These are phyloP conservation scores for Emmelina monodactyla DNA, from an alignment of 2,888 invertebrate species.

Conservation along the genomic window DNA sequence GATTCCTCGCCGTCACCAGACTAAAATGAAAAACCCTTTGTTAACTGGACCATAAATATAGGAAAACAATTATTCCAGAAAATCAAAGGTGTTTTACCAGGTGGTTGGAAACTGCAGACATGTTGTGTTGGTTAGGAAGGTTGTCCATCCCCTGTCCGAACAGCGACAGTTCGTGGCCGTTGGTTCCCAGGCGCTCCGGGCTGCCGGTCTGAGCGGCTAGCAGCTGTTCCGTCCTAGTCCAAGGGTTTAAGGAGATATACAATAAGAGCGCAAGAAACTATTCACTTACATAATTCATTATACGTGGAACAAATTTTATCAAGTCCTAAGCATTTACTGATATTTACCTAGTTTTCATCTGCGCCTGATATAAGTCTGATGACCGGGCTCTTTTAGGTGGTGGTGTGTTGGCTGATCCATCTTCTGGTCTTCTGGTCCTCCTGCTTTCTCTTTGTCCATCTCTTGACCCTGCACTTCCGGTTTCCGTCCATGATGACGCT, in stretches of 20 bases:
- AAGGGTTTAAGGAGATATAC: too few relatives aligned
- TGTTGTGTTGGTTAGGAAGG: too few relatives aligned
- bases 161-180: conserved; percentile 74
- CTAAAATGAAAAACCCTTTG: too few relatives aligned
- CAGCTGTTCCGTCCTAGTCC: conserved; percentile 58
- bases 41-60: too few relatives aligned
- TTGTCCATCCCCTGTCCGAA: conserved; percentile 65
- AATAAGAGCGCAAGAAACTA: too few relatives aligned
- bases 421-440: conserved; percentile 61
- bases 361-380: conserved; percentile 72
- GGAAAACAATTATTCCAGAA: too few relatives aligned
- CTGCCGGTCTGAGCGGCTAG: conserved; percentile 54
- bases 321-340: too few relatives aligned
- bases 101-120: too few relatives aligned
- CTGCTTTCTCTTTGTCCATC: conserved; percentile 47
- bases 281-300: too few relatives aligned
- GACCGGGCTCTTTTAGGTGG: conserved; percentile 77
- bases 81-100: too few relatives aligned
- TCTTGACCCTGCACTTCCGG: conserved; percentile 48
- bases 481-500: conserved; percentile 58
- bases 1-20: conserved; percentile 79
- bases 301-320: too few relatives aligned
- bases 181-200: conserved; percentile 68
- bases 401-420: conserved; percentile 58
- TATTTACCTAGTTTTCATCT: conserved; percentile 59